Evolutionary conservation across 2,888 invertebrate species (phyloP), one percentile per base, ranked within the genome.

Genomic region (Drosophila siamana): DNA sequence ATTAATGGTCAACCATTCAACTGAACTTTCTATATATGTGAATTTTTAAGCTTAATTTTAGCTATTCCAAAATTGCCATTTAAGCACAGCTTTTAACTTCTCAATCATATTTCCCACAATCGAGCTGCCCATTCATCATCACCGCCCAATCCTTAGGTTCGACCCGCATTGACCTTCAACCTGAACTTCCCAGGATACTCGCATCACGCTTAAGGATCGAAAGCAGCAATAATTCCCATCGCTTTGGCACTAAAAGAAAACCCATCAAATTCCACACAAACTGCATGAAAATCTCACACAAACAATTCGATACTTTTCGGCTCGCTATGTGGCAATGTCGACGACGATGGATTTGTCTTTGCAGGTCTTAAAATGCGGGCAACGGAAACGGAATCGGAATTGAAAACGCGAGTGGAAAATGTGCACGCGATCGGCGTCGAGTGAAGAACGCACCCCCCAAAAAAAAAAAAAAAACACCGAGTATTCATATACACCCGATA

Each of bases 271-370:
- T 72, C 47, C 63, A 47, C 16, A 60, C 38, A 67, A 86, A 85
- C 47, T 47, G 48, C 40, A 61, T 40, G 38, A 75, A 89, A 89
- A 80, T 78, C 74, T 72, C 69, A 52, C 51, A 66, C 48, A 50
- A 61, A 87, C 81, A 75, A 88, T 88, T 87, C 74, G 89, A 88
- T 88, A 88, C 89, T 89, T 88, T 89, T 65, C 65, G 71, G 44
- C 81, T 72, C 81, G 55, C 69, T 80, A 75, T 84, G 84, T 71
- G 72, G 80, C 79, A 69, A 73, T 43, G 38, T 28, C 67, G 36
- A 38, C 30, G 30, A 11, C 30, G 61, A 44, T 36, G 77, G 68
- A 64, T 75, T 65, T 73, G 78, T 61, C 66, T 68, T 80, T 62
- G 68, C 86, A 89, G 85, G 88, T 80, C 63, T 57, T 26, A 5